These are phyloP conservation scores for Glaucidium brasilianum DNA, from an alignment of 2,113 vertebrate species.

Conservation along the genomic window DNA sequence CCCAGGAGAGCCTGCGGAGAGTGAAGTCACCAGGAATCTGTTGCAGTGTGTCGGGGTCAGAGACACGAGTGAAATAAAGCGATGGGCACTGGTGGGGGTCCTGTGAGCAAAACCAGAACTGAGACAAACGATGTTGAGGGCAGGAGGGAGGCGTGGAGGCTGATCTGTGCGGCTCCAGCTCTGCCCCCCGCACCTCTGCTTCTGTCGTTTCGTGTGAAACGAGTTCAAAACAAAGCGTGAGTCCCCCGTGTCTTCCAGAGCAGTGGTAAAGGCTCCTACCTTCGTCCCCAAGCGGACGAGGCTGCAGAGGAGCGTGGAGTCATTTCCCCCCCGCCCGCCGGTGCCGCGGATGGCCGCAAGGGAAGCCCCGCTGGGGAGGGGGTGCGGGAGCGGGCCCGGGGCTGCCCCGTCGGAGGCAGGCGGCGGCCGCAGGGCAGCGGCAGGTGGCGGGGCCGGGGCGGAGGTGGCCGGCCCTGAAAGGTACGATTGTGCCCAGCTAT, in stretches of 20 bases:
- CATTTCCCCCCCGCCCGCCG: accelerated
- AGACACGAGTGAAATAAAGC: not conserved
- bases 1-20: accelerated
- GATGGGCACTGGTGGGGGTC: accelerated
- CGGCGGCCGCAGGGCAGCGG: not conserved
- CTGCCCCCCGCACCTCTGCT: not conserved
- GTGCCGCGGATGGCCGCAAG: not conserved
- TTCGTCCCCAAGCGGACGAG: not conserved
- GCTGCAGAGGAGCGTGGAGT: not conserved
- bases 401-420: not conserved
- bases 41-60: accelerated
- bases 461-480: not conserved
- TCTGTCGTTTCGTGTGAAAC: not conserved
- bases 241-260: accelerated
- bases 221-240: not conserved
- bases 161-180: accelerated
- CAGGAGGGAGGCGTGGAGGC: not conserved
- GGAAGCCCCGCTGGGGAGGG: not conserved
- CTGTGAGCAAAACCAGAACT: accelerated
- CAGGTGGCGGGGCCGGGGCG: not conserved
- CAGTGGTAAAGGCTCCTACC: not conserved
- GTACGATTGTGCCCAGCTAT: not conserved
- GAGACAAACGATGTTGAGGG: accelerated
- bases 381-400: too few species aligned
- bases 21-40: too few species aligned